Conservation (phyloP, 2,797 vertebrate genomes). For the Threskiornis aethiopicus region DNA sequence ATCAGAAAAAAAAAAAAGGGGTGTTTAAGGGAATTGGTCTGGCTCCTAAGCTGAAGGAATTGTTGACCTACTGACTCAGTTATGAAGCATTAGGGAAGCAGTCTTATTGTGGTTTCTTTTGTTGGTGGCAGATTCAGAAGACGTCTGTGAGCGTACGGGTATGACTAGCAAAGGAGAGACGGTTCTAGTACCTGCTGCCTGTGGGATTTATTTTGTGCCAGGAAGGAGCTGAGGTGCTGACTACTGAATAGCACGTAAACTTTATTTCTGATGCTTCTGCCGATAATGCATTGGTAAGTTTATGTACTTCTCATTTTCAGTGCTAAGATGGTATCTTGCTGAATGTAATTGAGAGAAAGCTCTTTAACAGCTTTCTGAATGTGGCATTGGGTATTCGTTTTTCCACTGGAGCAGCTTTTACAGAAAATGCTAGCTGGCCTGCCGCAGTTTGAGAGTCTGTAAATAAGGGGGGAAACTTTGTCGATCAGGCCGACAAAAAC, state of each 20-base stretch:
- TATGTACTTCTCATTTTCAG: neutral
- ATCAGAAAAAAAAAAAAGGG: neutral
- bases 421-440: neutral
- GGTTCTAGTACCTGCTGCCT: neutral
- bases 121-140: conserved; percentile 69
- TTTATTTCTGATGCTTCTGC: neutral
- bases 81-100: conserved; percentile 76
- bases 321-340: conserved; percentile 16
- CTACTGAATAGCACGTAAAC: neutral
- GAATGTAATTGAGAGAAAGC: neutral
- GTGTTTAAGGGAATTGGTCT: conserved; percentile 61
- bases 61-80: conserved; percentile 81
- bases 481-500: neutral
- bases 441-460: neutral
- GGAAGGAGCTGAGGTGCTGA: conserved; percentile 30
- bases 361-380: neutral
- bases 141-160: neutral
- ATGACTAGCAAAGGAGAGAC: conserved; percentile 15
- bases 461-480: neutral
- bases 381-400: neutral
- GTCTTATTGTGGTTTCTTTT: conserved; percentile 75
- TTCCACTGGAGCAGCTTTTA: neutral
- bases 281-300: conserved; percentile 60
- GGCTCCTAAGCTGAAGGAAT: conserved; percentile 52
- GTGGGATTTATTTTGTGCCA: conserved; percentile 11